These are phyloP conservation scores for Phortica okadai DNA, from an alignment of 2,888 invertebrate genomes.

Conservation along the genomic window DNA sequence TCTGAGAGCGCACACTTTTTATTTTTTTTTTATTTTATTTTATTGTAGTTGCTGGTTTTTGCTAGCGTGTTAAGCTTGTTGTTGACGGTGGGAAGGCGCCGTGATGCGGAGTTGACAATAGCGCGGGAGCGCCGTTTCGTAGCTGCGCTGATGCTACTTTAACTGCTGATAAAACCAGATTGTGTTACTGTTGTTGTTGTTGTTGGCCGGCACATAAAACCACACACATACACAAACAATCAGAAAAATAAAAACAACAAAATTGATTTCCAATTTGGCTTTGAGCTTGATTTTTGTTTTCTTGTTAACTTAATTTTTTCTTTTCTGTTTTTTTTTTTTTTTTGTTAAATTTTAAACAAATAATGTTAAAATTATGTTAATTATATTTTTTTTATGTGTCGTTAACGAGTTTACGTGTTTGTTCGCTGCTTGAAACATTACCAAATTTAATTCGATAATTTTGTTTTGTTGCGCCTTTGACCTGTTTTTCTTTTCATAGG, in stretches of 20 bases:
- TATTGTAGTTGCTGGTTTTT: conserved; percentile 8
- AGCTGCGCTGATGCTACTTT: conserved; percentile 44
- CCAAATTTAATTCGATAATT: conserved; percentile 35
- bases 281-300: conserved; percentile 52
- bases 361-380: conserved; percentile 28
- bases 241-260: conserved; percentile 48
- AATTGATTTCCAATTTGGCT: conserved; percentile 63
- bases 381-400: conserved; percentile 35
- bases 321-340: conserved; percentile 41
- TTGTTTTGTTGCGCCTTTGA: conserved; percentile 66
- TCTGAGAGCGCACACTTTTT: neutral
- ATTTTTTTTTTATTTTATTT: neutral
- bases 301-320: conserved; percentile 58
- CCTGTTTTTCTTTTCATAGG: conserved; percentile 55
- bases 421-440: neutral
- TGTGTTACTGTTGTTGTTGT: conserved; percentile 50
- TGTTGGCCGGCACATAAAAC: neutral
- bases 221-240: neutral
- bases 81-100: neutral
- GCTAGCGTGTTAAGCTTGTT: neutral
- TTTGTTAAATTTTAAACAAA: conserved; percentile 43
- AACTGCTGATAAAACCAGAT: conserved; percentile 65
- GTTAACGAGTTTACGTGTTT: conserved; percentile 7
- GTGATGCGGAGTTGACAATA: conserved; percentile 52
- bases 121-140: conserved; percentile 34